Percentiles rank a stretch among this genome's conserved stretches.
These are phyloP conservation scores for Digitonthophagus gazella DNA, from an alignment of 2,888 invertebrate species.

Conservation along the genomic window DNA sequence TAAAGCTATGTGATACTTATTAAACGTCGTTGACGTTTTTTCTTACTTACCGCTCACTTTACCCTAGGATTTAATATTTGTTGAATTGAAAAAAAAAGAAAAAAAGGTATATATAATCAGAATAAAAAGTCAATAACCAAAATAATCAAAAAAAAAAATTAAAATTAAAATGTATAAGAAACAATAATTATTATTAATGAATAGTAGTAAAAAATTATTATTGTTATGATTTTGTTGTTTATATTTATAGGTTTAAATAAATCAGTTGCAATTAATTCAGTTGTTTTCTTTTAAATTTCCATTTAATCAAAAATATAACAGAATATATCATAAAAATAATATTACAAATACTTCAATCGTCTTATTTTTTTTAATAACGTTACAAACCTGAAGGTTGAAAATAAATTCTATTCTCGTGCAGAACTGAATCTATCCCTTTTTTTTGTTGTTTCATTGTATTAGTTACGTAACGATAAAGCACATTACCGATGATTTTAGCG, in stretches of 20 bases:
- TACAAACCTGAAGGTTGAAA: background rate
- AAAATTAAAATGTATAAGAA: background rate
- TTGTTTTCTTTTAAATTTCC: background rate
- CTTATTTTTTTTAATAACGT: background rate
- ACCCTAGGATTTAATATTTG: background rate
- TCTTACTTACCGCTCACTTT: slow-evolving; percentile 7
- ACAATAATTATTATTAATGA: background rate
- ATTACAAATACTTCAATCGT: background rate
- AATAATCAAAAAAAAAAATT: too few species aligned
- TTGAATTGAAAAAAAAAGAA: background rate
- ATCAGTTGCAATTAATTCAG: background rate
- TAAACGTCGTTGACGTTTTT: background rate
- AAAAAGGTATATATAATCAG: background rate
- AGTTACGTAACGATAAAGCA: background rate
- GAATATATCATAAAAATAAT: background rate
- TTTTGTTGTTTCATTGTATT: background rate
- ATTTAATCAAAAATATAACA: background rate
- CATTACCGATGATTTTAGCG: background rate
- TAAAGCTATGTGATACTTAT: slow-evolving; percentile 50
- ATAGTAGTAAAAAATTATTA: background rate
- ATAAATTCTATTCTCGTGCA: background rate
- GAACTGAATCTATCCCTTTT: background rate
- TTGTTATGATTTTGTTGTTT: background rate
- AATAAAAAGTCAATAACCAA: background rate
- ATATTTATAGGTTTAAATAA: background rate